phyloP scores from a whole-genome alignment of 2,797 vertebrate species.

The Emydoidea blandingii region DNA sequence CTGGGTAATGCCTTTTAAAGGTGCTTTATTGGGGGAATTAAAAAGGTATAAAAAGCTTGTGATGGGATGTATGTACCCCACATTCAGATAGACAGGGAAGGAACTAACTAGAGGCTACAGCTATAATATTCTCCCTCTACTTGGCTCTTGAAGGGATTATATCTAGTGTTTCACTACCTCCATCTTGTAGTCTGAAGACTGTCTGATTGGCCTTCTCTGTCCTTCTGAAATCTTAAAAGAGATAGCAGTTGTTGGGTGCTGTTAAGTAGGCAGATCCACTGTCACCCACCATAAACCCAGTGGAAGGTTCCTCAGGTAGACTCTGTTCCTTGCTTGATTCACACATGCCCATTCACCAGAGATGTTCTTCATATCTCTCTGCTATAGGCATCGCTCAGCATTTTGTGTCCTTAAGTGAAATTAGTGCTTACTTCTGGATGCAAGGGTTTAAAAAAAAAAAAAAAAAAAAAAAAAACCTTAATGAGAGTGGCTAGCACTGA shows the following conservation, averaged over 20 bases:
- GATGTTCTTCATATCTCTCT: background rate
- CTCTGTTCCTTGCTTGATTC: background rate
- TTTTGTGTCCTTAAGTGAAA: background rate
- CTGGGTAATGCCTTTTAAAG: background rate
- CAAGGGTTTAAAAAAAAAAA: background rate
- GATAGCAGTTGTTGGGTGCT: background rate
- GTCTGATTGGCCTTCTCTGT: background rate
- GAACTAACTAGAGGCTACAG: background rate
- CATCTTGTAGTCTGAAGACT: background rate
- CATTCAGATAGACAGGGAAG: background rate
- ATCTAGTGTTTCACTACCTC: accelerated
- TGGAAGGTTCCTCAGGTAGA: background rate
- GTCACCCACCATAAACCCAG: background rate
- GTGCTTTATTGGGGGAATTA: background rate
- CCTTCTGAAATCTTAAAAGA: background rate
- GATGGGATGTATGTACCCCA: background rate
- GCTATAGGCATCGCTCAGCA: background rate
- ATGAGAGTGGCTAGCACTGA: background rate
- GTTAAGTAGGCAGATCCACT: background rate
- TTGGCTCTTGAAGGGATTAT: background rate
- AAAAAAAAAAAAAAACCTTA: background rate
- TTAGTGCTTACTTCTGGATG: background rate
- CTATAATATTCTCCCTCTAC: background rate
- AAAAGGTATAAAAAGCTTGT: background rate
- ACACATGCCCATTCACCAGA: background rate